Conservation (phyloP, 2,797 vertebrate genomes). For the Lophotriccus pileatus region DNA sequence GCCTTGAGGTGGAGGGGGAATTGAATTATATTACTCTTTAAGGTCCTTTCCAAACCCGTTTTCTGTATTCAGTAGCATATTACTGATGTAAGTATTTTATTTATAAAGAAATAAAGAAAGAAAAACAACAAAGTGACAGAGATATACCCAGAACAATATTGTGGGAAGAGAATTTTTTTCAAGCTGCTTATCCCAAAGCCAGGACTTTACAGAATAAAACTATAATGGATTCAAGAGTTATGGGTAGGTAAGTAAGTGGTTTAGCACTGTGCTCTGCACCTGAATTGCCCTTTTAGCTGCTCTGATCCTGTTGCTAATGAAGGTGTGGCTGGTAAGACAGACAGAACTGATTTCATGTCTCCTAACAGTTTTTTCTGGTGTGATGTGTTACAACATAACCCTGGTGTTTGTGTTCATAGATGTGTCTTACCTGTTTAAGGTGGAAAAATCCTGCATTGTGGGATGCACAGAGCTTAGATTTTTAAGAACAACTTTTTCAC, state of each 20-base stretch:
- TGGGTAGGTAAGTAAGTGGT: background rate
- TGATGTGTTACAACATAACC: background rate
- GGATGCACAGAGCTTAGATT: background rate
- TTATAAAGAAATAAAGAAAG: background rate
- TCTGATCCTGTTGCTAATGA: background rate
- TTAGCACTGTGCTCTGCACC: background rate
- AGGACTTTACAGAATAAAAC: background rate
- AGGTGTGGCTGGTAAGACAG: background rate
- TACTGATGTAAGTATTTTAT: background rate
- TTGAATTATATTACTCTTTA: background rate
- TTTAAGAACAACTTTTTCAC: background rate
- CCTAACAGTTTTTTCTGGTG: background rate
- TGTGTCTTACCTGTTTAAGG: background rate
- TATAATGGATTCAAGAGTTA: background rate
- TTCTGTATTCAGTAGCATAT: background rate
- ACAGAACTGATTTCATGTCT: background rate
- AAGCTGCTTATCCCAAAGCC: background rate
- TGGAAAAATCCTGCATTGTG: background rate
- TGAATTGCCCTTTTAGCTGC: background rate
- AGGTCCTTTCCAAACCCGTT: background rate
- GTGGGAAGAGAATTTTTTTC: background rate
- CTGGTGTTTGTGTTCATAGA: background rate
- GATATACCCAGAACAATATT: background rate
- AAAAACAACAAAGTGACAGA: background rate
- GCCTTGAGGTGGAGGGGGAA: background rate